Conservation (phyloP, 23 tunicate genomes). For the Phallusia fumigata region DNA sequence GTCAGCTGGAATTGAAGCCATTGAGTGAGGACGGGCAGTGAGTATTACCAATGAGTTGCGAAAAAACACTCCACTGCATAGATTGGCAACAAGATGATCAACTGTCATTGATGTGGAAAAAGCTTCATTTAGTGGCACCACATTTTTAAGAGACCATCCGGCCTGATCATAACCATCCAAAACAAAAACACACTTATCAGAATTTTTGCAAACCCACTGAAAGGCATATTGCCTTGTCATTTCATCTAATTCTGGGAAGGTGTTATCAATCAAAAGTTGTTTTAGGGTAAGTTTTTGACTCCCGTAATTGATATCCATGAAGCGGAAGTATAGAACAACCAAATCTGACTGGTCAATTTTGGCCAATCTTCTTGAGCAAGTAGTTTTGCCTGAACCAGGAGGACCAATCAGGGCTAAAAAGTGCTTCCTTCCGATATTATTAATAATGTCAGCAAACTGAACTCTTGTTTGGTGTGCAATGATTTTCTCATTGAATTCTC, state of each 20-base stretch:
- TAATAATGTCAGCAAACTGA: conserved; percentile 10
- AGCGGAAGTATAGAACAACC: neutral
- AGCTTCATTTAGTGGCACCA: neutral
- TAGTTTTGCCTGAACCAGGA: conserved; percentile 27
- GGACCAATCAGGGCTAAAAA: conserved; percentile 14
- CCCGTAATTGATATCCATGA: conserved; percentile 13
- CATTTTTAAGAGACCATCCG: neutral
- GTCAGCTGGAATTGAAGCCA: neutral
- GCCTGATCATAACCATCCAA: conserved; percentile 34
- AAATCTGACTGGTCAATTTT: neutral
- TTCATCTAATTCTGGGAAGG: neutral
- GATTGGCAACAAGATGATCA: conserved; percentile 1
- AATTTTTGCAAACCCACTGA: conserved; percentile 19
- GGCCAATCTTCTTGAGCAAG: conserved; percentile 20
- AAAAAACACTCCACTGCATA: conserved; percentile 1
- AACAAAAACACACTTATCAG: conserved; percentile 7
- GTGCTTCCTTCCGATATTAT: neutral
- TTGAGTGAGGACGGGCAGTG: conserved; percentile 7
- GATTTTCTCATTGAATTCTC: too few relatives aligned
- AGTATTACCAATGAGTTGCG: neutral
- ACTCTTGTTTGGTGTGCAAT: neutral
- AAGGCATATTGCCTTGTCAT: neutral
- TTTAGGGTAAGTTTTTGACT: neutral
- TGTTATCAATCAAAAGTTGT: conserved; percentile 10
- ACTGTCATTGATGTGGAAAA: neutral